Base-by-base conservation (phyloP, 2,797 vertebrate genomes). In the Smutsia temminckii region DNA sequence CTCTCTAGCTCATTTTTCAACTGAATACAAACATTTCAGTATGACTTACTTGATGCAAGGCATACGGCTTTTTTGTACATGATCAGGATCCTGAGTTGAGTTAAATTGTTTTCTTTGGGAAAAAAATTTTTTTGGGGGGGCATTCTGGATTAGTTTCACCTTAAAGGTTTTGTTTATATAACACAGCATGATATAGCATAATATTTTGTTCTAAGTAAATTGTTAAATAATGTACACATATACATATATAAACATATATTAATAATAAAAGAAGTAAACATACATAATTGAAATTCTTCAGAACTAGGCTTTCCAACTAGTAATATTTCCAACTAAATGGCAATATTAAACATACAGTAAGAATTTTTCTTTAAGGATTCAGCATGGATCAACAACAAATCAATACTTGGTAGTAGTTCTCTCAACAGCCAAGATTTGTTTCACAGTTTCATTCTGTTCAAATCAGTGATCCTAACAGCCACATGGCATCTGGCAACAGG, bases 91-190 rank as follows among this genome's bases (percentile, higher is more conserved):
- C 40, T 34, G 6, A 74, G 18, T 29, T 79, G 64, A 81, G 40
- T 79, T 74, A 51, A 87, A 86, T 86, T 51, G 64, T 68, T 77
- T 91, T 85, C 37, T 95, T 91, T 79, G 61, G 37, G 74, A 89
- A 91, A 84, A 53, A 40, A 40, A 7, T 12, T 46, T 46, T 46
- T 46, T 46, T 46, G 40, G 40, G 40, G 40, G 80, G 61, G 14
- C 29, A 49, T 85, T 89, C 29, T 91, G 25, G 12, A 64, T 87
- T 94, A 81, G 20, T 94, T 95, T 89, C 25, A 66, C 42, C 64
- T 95, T 94, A 51, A 92, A 77, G 34, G 14, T 51, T 87, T 85
- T 90, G 81, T 92, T 77, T 92, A 71, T 7, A 51, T n/a, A 23
- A 37, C 13, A 57, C 4, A 59, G 6, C 5, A 51, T 7, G 49